phyloP scores from a whole-genome alignment of 2,888 invertebrate genomes.

The Sepioteuthis lessoniana region DNA sequence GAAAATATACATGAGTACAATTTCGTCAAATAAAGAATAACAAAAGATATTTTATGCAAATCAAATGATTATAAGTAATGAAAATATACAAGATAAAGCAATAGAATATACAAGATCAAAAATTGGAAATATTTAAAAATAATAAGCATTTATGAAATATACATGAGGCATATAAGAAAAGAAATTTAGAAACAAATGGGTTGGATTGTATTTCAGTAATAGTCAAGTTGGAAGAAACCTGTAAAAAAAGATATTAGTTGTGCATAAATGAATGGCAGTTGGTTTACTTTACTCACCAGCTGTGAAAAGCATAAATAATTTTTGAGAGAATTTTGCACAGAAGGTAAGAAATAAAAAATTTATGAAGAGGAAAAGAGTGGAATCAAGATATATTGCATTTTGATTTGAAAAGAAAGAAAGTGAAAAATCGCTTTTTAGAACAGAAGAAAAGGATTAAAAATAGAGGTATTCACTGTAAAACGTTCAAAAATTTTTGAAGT shows the following conservation, averaged over 20 bases:
- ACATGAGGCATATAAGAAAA: not conserved
- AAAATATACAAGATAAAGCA: not conserved
- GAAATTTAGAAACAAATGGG: not conserved
- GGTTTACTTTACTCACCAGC: not conserved
- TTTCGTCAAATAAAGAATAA: not conserved
- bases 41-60: not conserved
- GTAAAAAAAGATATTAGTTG: not conserved
- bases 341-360: not conserved
- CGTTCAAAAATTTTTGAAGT: not conserved
- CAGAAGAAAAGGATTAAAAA: not conserved
- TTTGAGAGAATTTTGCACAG: not conserved
- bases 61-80: not conserved
- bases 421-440: not conserved
- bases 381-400: not conserved
- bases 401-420: not conserved
- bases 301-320: not conserved
- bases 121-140: not conserved
- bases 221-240: not conserved
- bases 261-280: not conserved
- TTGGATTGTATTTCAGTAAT: not conserved
- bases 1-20: not conserved
- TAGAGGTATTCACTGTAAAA: not conserved
- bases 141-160: not conserved
- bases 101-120: not conserved
- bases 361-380: not conserved